A percentile compares a stretch with the other conserved stretches of the same genome.
These are phyloP conservation scores for Octopus sinensis DNA, from an alignment of 1,140 invertebrate species.

Conservation along the genomic window DNA sequence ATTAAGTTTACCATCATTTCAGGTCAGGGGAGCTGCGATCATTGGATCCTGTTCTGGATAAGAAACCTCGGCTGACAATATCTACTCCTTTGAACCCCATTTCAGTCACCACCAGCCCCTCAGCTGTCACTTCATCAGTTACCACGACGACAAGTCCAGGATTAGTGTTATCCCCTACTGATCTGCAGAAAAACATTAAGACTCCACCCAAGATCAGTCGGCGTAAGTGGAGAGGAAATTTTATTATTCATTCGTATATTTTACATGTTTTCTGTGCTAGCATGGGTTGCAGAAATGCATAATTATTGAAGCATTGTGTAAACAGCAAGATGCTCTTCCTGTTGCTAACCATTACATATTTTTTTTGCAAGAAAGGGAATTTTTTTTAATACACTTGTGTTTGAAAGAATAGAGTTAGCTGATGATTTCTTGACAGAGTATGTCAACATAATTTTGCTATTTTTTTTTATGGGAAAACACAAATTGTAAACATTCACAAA, in stretches of 20 bases:
- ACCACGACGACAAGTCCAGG: slow-evolving; percentile 13
- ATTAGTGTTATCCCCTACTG: slow-evolving; percentile 39
- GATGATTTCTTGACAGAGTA: too few relatives aligned
- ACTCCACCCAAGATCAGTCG: slow-evolving; percentile 81
- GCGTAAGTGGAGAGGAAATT: slow-evolving; percentile 68
- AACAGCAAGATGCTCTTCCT: too few relatives aligned
- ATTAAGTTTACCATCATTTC: too few relatives aligned
- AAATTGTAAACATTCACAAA: too few relatives aligned
- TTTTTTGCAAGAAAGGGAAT: too few relatives aligned
- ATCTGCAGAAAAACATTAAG: slow-evolving; percentile 65
- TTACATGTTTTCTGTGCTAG: too few relatives aligned
- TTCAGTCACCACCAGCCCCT: slow-evolving; percentile 21
- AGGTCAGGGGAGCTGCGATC: neutral
- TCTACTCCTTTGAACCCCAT: slow-evolving; percentile 11
- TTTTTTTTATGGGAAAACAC: too few relatives aligned
- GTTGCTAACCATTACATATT: too few relatives aligned
- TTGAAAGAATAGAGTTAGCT: too few relatives aligned
- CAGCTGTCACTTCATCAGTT: slow-evolving; percentile 16
- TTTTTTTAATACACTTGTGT: too few relatives aligned
- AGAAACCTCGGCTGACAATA: slow-evolving; percentile 67
- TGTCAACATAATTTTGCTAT: too few relatives aligned
- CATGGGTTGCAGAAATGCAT: neutral
- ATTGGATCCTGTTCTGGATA: slow-evolving; percentile 64
- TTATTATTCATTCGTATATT: neutral
- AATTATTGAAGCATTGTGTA: neutral